Evolutionary conservation across 92 coral and sea anemone genomes (phyloP).

Genomic region (Epizoanthus rinbou): DNA sequence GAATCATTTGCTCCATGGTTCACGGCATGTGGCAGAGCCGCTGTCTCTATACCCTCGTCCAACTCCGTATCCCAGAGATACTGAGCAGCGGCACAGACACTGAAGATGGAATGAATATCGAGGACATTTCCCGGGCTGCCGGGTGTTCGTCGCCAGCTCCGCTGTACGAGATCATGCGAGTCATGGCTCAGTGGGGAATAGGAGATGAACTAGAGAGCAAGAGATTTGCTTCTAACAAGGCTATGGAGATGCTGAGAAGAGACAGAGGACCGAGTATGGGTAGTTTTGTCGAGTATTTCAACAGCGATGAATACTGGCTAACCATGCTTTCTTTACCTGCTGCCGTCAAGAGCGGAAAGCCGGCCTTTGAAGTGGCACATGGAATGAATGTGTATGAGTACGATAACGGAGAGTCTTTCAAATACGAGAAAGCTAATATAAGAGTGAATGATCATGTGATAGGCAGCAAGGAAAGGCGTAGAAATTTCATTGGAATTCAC

Average conservation of each 20-base stretch:
- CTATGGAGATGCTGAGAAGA: conserved; percentile 56
- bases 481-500: not conserved
- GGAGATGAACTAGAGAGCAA: conserved; percentile 43
- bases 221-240: conserved; percentile 48
- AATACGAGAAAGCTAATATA: not conserved
- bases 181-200: conserved; percentile 63
- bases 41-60: conserved; percentile 43
- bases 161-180: conserved; percentile 53
- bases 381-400: conserved; percentile 58
- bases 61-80: conserved; percentile 51
- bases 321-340: conserved; percentile 51
- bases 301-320: conserved; percentile 58
- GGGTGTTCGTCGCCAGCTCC: conserved; percentile 43
- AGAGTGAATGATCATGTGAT: not conserved
- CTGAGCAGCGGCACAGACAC: conserved; percentile 29
- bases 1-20: conserved; percentile 45
- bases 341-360: conserved; percentile 46
- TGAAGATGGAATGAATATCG: conserved; percentile 17
- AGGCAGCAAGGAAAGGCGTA: conserved; percentile 5
- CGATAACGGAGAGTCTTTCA: conserved; percentile 6
- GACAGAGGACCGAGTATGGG: conserved; percentile 65
- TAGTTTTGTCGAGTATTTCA: conserved; percentile 41
- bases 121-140: conserved; percentile 41
- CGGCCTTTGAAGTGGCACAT: conserved; percentile 55
- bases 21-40: conserved; percentile 65